Percentiles rank a stretch among this genome's conserved stretches.
Evolutionary conservation across 2,113 vertebrate species (phyloP).

Genomic region (Chaetura pelagica): DNA sequence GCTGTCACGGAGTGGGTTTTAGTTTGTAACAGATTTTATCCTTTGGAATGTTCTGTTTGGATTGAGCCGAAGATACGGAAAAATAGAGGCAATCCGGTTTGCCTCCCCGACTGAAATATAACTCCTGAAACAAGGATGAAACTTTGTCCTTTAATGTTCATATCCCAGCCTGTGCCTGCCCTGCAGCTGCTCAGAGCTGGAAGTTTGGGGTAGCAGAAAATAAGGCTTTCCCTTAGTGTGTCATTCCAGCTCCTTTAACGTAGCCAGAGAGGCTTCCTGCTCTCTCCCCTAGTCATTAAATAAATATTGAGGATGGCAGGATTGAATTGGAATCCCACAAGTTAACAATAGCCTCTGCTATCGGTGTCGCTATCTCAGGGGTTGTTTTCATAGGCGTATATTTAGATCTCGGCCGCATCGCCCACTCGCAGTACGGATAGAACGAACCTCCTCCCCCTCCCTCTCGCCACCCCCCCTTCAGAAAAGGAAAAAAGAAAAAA

Average conservation of each 20-base stretch:
- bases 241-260: not conserved
- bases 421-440: not conserved
- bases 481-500: not conserved
- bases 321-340: constrained; percentile 44
- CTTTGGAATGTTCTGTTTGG: constrained; percentile 65
- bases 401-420: constrained; percentile 36
- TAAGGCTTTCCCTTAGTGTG: not conserved
- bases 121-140: constrained; percentile 36
- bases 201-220: not conserved
- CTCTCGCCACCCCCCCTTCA: too few relatives aligned
- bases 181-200: not conserved
- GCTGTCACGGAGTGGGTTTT: constrained; percentile 48
- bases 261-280: not conserved
- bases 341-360: constrained; percentile 56
- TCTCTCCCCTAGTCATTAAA: constrained; percentile 12
- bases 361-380: constrained; percentile 19
- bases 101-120: not conserved
- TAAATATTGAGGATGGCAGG: constrained; percentile 36
- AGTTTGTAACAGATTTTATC: constrained; percentile 55
- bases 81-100: constrained; percentile 26
- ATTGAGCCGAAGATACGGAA: constrained; percentile 2
- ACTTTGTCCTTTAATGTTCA: not conserved
- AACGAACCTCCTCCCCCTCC: not conserved
- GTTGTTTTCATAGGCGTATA: constrained; percentile 35
- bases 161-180: constrained; percentile 8